Percentiles rank a stretch among this genome's conserved stretches.
phyloP scores from a whole-genome alignment of 2,888 invertebrate genomes.

The Physocephala rufipes region DNA sequence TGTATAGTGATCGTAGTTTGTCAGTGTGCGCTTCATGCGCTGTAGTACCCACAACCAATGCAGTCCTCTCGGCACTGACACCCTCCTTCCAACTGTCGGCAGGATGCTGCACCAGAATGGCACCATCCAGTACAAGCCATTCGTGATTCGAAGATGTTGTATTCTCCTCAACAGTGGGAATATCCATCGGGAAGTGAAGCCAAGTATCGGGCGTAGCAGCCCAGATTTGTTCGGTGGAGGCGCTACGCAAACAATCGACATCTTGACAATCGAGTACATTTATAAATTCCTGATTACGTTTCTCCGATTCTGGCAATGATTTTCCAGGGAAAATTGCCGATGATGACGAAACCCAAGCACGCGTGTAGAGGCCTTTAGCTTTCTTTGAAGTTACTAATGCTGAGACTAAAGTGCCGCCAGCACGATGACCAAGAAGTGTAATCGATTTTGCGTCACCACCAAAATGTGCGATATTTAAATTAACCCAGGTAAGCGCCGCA shows the following conservation, averaged over 20 bases:
- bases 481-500: slow-evolving; percentile 80
- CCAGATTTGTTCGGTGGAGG: slow-evolving; percentile 71
- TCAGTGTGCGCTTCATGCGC: slow-evolving; percentile 77
- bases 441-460: slow-evolving; percentile 83
- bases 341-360: slow-evolving; percentile 83
- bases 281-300: slow-evolving; percentile 72
- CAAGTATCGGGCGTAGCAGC: slow-evolving; percentile 78
- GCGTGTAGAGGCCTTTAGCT: slow-evolving; percentile 75
- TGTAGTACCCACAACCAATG: slow-evolving; percentile 77
- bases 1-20: slow-evolving; percentile 70
- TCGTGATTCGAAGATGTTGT: slow-evolving; percentile 70
- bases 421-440: slow-evolving; percentile 84
- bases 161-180: slow-evolving; percentile 69
- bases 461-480: slow-evolving; percentile 83
- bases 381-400: slow-evolving; percentile 72
- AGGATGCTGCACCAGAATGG: slow-evolving; percentile 74
- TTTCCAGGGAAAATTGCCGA: slow-evolving; percentile 78
- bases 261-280: slow-evolving; percentile 69
- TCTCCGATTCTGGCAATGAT: slow-evolving; percentile 71
- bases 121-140: slow-evolving; percentile 81
- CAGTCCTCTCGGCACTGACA: slow-evolving; percentile 64
- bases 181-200: slow-evolving; percentile 70
- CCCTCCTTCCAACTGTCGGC: slow-evolving; percentile 72
- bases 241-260: slow-evolving; percentile 70
- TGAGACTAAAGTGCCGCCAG: slow-evolving; percentile 85